Evolutionary conservation across 1,140 invertebrate species (phyloP).

Genomic region (Thaumetopoea pityocampa): DNA sequence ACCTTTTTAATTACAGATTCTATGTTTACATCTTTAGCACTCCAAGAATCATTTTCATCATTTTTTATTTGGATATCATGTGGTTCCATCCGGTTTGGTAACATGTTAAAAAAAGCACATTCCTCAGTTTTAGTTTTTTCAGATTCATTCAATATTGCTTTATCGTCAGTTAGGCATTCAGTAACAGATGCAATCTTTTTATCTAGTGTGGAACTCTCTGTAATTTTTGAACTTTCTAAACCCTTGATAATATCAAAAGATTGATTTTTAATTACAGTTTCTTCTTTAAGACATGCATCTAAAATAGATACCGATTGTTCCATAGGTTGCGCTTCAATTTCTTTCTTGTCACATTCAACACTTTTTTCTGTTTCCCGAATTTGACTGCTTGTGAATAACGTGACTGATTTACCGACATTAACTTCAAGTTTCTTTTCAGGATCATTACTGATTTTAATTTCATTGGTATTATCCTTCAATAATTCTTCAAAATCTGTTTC

Average conservation of each 20-base stretch:
- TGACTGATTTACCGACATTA: slow-evolving; percentile 55
- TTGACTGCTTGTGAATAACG: slow-evolving; percentile 28
- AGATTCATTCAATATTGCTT: neutral
- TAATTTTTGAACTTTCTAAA: neutral
- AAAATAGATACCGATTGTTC: no score
- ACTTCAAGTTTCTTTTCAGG: slow-evolving; percentile 62
- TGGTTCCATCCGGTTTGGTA: slow-evolving; percentile 23
- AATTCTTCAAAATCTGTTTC: slow-evolving; percentile 74
- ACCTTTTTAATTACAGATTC: slow-evolving; percentile 88
- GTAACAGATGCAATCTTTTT: no score
- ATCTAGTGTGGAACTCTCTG: no score
- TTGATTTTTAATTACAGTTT: no score
- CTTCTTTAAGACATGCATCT: no score
- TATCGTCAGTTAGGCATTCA: no score
- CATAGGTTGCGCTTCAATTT: slow-evolving; percentile 4
- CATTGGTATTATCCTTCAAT: slow-evolving; percentile 70
- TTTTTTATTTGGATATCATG: slow-evolving; percentile 41
- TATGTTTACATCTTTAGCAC: slow-evolving; percentile 85
- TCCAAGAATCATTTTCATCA: slow-evolving; percentile 86
- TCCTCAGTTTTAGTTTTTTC: slow-evolving; percentile 21
- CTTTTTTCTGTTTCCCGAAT: slow-evolving; percentile 9
- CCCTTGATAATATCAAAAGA: neutral
- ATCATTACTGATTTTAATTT: slow-evolving; percentile 67
- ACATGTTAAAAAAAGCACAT: slow-evolving; percentile 23
- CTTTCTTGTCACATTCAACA: slow-evolving; percentile 14